Evolutionary conservation across 2,797 vertebrate species (phyloP), one percentile per base, ranked within the genome.

Genomic region (Molossus molossus): DNA sequence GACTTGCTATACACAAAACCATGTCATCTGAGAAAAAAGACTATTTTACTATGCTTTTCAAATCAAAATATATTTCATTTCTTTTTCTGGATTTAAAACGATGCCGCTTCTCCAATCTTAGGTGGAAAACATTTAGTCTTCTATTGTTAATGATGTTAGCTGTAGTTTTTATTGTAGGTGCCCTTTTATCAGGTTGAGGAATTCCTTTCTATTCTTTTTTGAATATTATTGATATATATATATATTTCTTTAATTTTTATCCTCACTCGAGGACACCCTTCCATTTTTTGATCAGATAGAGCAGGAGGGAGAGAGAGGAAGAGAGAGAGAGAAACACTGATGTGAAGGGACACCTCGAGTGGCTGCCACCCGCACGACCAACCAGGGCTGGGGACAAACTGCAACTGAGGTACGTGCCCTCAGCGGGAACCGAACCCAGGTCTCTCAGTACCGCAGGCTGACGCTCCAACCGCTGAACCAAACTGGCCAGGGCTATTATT

Each of bases 31-130:
- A 73, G 27, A 93, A 83, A 53, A 57, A 53, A 86, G 62, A 81
- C 13, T 58, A 55, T 45, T 73, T 84, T 95, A 87, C 33, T 90
- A 11, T 40, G 65, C 33, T 37, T 83, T 72, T 86, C 72, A n/a
- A 64, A 77, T 58, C 29, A 58, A 4, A 21, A 45, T 45, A 9
- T 37, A n/a, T 79, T 80, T 20, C 3, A 29, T 72, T 62, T 90
- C 23, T 64, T 87, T 89, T 90, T 80, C 58, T 84, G 85, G 48
- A 90, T 25, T 93, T 92, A 79, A 53, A 53, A 53, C 50, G 9
- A 53, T 13, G 21, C 58, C 33, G 93, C 69, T 3, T 0, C 10
- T 37, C 25, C 55, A 82, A 7, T 58, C 9, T 62, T 93, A 33
- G 1, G 17, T 62, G 15, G 55, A 60, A 67, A 75, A 25, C 23